A percentile compares a stretch with the other conserved stretches of the same genome.
Evolutionary conservation across 2,888 invertebrate species (phyloP).

Genomic region (Nemotelus nigrinus): DNA sequence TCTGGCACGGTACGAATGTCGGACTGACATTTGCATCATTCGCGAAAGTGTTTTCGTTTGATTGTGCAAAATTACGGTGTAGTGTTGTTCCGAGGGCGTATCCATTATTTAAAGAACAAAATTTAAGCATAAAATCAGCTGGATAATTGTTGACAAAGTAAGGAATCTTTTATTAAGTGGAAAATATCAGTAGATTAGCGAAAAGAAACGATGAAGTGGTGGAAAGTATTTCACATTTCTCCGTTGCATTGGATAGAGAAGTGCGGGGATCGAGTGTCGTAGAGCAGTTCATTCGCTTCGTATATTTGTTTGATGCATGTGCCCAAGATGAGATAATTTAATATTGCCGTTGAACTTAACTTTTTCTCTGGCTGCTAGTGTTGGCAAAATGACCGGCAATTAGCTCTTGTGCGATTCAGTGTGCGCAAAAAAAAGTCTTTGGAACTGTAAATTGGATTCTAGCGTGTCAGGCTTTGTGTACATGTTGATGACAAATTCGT

Average conservation of each 20-base stretch:
- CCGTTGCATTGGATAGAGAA: too few relatives aligned
- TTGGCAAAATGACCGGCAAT: too few relatives aligned
- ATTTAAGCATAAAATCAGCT: neutral
- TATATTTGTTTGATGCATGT: neutral
- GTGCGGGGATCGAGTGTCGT: neutral
- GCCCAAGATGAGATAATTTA: too few relatives aligned
- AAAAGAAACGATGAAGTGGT: neutral
- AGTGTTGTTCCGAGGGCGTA: constrained; percentile 8
- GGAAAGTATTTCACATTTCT: constrained; percentile 16
- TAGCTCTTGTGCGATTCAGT: too few relatives aligned
- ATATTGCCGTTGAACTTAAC: too few relatives aligned
- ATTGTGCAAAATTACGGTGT: constrained; percentile 4
- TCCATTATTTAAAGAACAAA: neutral
- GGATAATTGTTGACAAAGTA: neutral
- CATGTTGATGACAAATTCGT: too few relatives aligned
- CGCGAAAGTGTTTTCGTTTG: constrained; percentile 37
- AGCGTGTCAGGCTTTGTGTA: too few relatives aligned
- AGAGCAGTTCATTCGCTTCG: constrained; percentile 6
- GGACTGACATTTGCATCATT: constrained; percentile 18
- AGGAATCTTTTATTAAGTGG: neutral
- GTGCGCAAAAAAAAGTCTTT: too few relatives aligned
- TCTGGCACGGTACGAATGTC: neutral
- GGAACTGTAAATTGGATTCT: too few relatives aligned
- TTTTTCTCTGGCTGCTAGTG: too few relatives aligned
- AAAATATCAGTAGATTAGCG: neutral